Conservation (phyloP, 2,113 vertebrate genomes). For the Sinocyclocheilus rhinocerous region DNA sequence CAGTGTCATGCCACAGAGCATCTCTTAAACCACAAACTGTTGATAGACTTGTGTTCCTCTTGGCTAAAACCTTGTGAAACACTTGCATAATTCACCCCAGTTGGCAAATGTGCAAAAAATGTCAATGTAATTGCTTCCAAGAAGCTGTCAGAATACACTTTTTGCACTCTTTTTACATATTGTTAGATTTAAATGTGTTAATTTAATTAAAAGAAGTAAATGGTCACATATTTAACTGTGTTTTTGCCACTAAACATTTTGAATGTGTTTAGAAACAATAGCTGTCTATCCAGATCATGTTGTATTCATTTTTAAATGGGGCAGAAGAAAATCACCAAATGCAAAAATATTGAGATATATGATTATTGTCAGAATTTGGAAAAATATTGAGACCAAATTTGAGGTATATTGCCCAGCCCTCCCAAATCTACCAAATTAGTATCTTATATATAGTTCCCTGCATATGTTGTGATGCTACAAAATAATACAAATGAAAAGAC, state of each 20-base stretch:
- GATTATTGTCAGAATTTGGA: too few species aligned
- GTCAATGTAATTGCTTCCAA: neutral
- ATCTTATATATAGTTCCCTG: neutral
- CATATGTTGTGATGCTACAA: slow-evolving; percentile 22
- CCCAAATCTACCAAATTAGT: too few species aligned
- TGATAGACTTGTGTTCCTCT: too few species aligned
- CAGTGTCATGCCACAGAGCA: neutral
- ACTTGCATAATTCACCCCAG: neutral
- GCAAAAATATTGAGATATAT: neutral
- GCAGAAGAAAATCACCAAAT: neutral
- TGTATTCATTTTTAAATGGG: neutral
- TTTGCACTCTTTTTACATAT: neutral
- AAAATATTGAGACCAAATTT: too few species aligned
- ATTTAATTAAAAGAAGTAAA: neutral
- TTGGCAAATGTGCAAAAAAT: neutral
- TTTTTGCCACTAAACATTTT: neutral
- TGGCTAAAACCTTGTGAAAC: too few species aligned
- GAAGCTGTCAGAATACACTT: neutral
- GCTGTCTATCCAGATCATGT: neutral
- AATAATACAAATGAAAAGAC: neutral
- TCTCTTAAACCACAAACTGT: neutral
- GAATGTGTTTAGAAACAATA: neutral
- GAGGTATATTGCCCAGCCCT: too few species aligned
- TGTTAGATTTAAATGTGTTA: neutral
- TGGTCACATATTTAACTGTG: too few species aligned